These are phyloP conservation scores for Calypte anna DNA, from an alignment of 2,113 vertebrate genomes.

Conservation along the genomic window DNA sequence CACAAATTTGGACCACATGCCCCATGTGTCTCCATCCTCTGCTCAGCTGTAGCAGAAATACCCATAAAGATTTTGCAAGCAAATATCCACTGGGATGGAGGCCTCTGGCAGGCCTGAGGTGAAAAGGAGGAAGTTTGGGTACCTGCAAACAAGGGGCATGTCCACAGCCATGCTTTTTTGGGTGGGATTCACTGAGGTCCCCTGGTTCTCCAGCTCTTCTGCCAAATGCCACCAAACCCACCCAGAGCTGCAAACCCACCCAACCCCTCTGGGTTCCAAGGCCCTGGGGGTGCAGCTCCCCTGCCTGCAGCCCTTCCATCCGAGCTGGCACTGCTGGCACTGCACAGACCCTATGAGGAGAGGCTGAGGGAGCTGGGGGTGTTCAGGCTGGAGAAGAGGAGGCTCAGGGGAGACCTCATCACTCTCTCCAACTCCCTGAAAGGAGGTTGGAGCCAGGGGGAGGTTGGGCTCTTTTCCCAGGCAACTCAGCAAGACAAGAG, in stretches of 20 bases:
- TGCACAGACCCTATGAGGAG: too few relatives aligned
- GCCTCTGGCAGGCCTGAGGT: not conserved
- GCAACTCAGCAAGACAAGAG: too few relatives aligned
- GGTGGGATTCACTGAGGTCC: not conserved
- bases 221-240: not conserved
- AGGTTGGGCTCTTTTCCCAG: too few relatives aligned
- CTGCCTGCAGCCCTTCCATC: not conserved
- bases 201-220: not conserved
- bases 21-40: accelerated
- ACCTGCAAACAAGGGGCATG: accelerated
- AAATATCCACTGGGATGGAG: not conserved
- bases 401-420: too few relatives aligned
- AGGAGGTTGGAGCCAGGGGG: too few relatives aligned
- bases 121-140: not conserved
- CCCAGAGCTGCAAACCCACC: accelerated
- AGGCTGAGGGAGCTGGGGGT: too few relatives aligned
- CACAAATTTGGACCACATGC: accelerated
- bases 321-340: not conserved
- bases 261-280: accelerated
- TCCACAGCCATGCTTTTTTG: accelerated
- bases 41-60: not conserved
- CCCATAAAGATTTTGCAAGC: not conserved
- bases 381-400: too few relatives aligned
- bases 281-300: accelerated
- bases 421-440: too few relatives aligned